Conservation (phyloP, 2,113 vertebrate genomes). For the Acrocephalus kingi region DNA sequence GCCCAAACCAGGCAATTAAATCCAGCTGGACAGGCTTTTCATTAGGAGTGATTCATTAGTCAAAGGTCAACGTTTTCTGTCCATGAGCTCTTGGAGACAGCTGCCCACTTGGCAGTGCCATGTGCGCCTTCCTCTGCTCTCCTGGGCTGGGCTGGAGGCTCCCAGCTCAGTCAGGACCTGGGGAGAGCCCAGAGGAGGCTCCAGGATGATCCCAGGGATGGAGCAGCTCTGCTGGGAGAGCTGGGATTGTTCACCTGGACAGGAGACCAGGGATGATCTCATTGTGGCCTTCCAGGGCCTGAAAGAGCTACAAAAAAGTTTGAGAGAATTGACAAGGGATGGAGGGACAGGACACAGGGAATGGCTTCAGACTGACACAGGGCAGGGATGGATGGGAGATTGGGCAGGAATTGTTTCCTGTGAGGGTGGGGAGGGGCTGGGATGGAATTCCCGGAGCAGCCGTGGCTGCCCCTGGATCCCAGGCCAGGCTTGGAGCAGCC, state of each 20-base stretch:
- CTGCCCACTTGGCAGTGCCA: not conserved
- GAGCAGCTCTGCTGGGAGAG: not conserved
- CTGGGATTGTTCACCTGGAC: not conserved
- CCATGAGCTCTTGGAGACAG: not conserved
- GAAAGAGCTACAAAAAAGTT: not conserved
- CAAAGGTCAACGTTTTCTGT: not conserved
- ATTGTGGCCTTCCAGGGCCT: rapidly evolving
- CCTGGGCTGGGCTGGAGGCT: not conserved
- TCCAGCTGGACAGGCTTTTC: not conserved
- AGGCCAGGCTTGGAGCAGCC: not conserved
- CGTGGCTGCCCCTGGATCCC: not conserved
- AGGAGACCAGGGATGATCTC: too few species aligned
- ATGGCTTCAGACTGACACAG: not conserved
- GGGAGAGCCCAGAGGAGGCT: not conserved
- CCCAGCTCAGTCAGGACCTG: rapidly evolving
- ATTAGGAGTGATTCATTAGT: not conserved
- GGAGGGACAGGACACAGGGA: not conserved
- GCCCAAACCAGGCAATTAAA: not conserved
- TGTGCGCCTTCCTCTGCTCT: not conserved
- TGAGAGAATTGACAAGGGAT: rapidly evolving
- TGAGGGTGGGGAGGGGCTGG: not conserved
- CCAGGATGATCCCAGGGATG: not conserved
- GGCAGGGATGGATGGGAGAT: rapidly evolving
- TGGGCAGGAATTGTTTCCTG: not conserved
- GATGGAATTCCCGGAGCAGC: not conserved